Evolutionary conservation across 2,888 invertebrate genomes (phyloP), one percentile per base, ranked within the genome.

Genomic region (Eupeodes latifasciatus): DNA sequence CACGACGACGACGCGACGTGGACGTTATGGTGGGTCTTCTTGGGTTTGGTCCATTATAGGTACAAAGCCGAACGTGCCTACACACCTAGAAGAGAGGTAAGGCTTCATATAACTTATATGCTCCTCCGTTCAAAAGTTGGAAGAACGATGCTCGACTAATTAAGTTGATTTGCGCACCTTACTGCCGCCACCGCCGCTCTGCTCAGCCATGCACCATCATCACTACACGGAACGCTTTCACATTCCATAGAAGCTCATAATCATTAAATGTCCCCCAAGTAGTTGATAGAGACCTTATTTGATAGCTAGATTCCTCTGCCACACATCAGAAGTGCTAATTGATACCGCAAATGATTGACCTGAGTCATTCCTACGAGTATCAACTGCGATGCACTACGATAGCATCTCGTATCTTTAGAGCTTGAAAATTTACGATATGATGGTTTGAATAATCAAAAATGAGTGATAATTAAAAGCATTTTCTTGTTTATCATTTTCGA

Each of bases 381-480:
- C 57, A 44, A 44, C 44, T 74, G 16, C 57, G 40, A 59, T 44
- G 47, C 10, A 47, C 10, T 11, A 11, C 77, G 40, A 77, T 51
- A 62, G 59, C 69, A 79, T 12, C 10, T 44, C 44, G 7, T 16
- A 4, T 44, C 3, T 19, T 1, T 27, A 27, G 27, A 27, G 27
- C 12, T 64, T 47, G 19, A 14, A 57, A 12, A 7, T 51, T 16
- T 53, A 53, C 3, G 16, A 53, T 34, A 6, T 2, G 44, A 74
- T 27, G 82, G 77, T 76, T 66, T 67, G 72, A 85, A 81, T 81
- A 83, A 57, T 87, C 75, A 16, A 14, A 27, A 57, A 4, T 64
- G 77, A 80, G 85, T 88, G 88, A 85, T 85, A 88, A 88, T 88
- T 85, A 85, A 88, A 88, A 88, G 81, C 77, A 74, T 78, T 88